These are phyloP conservation scores for Ophthalmolycus amberensis DNA, from an alignment of 2,113 vertebrate species.

Conservation along the genomic window DNA sequence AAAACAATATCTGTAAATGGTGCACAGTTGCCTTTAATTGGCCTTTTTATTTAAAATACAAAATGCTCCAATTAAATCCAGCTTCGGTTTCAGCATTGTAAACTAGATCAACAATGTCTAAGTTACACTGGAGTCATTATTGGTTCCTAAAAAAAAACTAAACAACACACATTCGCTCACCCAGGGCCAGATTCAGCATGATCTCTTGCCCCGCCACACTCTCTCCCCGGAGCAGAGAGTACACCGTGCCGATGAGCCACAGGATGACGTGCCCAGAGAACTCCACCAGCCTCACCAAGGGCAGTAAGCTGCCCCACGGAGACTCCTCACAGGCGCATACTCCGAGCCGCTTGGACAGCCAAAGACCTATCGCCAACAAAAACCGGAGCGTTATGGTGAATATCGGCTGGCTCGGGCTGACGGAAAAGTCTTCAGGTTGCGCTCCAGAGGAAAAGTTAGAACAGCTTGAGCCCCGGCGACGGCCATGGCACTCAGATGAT, in stretches of 20 bases:
- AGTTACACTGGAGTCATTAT: neutral
- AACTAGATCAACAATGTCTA: neutral
- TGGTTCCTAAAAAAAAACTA: neutral
- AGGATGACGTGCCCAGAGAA: slow-evolving; percentile 90
- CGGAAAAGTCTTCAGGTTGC: slow-evolving; percentile 85
- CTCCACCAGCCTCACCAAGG: slow-evolving; percentile 91
- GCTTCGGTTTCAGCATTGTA: slow-evolving; percentile 8
- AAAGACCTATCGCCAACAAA: slow-evolving; percentile 90
- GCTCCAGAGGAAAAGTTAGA: slow-evolving; percentile 61
- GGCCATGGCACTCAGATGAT: slow-evolving; percentile 81
- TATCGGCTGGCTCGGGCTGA: slow-evolving; percentile 91
- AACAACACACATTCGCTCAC: slow-evolving; percentile 71
- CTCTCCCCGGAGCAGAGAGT: slow-evolving; percentile 85
- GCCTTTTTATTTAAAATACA: neutral
- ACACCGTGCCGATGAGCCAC: slow-evolving; percentile 88
- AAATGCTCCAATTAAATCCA: neutral
- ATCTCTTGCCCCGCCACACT: slow-evolving; percentile 88
- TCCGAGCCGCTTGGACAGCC: slow-evolving; percentile 91
- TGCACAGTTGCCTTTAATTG: neutral
- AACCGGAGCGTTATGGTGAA: slow-evolving; percentile 88
- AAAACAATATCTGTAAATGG: slow-evolving; percentile 4
- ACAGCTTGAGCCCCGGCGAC: slow-evolving; percentile 82
- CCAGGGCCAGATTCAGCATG: slow-evolving; percentile 90
- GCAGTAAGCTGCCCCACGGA: slow-evolving; percentile 88
- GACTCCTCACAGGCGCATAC: slow-evolving; percentile 90